Conservation (phyloP, 1,140 invertebrate genomes). For the Carposina sasakii region DNA sequence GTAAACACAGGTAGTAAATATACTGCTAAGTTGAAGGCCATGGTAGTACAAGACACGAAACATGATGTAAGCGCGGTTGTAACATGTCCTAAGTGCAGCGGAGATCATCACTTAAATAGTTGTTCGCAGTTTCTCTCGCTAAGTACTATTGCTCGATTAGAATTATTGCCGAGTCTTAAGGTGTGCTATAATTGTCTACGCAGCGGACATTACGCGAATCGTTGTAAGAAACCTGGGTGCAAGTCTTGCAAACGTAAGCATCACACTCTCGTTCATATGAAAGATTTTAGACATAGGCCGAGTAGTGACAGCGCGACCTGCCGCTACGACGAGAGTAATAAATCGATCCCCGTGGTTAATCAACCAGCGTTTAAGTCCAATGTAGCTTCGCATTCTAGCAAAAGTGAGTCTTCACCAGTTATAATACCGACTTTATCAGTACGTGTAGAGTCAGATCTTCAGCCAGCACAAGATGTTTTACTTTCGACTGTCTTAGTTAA, state of each 20-base stretch:
- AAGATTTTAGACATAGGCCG: background rate
- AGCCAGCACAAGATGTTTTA: background rate
- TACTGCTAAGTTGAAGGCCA: background rate
- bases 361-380: background rate
- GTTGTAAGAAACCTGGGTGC: background rate
- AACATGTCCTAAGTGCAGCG: conserved; percentile 1
- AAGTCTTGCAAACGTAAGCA: conserved; percentile 3
- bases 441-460: background rate
- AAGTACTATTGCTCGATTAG: background rate
- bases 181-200: conserved; percentile 4
- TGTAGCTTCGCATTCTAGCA: background rate
- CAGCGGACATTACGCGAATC: conserved; percentile 4
- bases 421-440: background rate
- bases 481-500: conserved; percentile 10
- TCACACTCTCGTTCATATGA: background rate
- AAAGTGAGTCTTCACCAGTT: background rate
- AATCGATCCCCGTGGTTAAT: too few relatives aligned
- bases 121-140: conserved; percentile 5
- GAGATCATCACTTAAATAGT: background rate
- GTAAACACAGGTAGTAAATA: background rate
- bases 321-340: background rate
- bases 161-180: background rate
- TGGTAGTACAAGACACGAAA: background rate
- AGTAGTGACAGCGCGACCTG: too few relatives aligned
- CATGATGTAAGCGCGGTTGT: background rate